Evolutionary conservation across 92 coral and sea anemone genomes (phyloP).

Genomic region (Nematostella vectensis): DNA sequence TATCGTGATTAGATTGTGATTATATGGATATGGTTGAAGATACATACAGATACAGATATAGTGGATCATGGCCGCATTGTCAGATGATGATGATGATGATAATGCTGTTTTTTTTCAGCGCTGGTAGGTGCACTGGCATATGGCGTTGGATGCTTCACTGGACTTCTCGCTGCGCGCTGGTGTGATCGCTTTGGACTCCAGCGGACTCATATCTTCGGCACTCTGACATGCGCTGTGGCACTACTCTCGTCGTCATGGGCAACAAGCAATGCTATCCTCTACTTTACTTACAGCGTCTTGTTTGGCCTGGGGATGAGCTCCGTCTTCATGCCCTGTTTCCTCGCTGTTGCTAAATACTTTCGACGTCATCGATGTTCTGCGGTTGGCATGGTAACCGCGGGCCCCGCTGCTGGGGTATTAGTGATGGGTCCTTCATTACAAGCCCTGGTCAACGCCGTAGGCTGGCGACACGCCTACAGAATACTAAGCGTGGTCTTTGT

Average conservation of each 20-base stretch:
- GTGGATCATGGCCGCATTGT: no score
- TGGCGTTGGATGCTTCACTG: conserved; percentile 24
- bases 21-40: no score
- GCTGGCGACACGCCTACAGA: conserved; percentile 26
- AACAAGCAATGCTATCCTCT: conserved; percentile 14
- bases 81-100: no score
- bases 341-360: conserved; percentile 24
- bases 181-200: conserved; percentile 32
- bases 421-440: conserved; percentile 28
- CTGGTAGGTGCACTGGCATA: conserved; percentile 44
- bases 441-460: conserved; percentile 11
- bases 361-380: conserved; percentile 22
- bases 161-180: conserved; percentile 24
- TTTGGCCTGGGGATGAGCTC: conserved; percentile 31
- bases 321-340: conserved; percentile 20
- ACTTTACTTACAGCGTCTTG: conserved; percentile 26
- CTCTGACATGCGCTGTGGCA: conserved; percentile 32
- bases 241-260: conserved; percentile 38
- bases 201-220: conserved; percentile 30
- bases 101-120: conserved; percentile 19
- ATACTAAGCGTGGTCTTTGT: conserved; percentile 4
- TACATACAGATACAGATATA: no score
- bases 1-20: no score
- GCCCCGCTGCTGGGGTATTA: conserved; percentile 34
- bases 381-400: conserved; percentile 18